Percentiles rank a stretch among this genome's conserved stretches.
These are phyloP conservation scores for Stomorhina lunata DNA, from an alignment of 2,888 invertebrate genomes.

Conservation along the genomic window DNA sequence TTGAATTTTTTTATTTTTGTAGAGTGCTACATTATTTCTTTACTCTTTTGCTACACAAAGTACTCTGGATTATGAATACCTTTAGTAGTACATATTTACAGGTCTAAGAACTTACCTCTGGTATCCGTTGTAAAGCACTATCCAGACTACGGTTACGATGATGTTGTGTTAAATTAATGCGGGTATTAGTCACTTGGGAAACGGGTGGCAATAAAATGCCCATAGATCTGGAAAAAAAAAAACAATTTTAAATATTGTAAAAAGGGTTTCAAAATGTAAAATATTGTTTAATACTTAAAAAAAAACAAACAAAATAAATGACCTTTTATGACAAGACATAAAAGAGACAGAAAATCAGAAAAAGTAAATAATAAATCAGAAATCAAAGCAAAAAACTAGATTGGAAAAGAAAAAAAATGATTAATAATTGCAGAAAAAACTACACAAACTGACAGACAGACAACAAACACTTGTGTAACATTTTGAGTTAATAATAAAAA, in stretches of 20 bases:
- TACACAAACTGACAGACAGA: background rate
- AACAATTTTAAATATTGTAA: background rate
- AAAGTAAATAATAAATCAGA: background rate
- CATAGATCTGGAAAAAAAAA: constrained; percentile 77
- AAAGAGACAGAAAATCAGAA: background rate
- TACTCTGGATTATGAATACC: too few species aligned
- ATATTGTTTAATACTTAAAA: background rate
- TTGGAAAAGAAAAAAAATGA: background rate
- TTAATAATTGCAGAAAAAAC: background rate
- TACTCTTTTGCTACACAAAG: too few species aligned
- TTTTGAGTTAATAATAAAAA: background rate
- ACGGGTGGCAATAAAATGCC: constrained; percentile 80
- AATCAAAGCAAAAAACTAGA: background rate
- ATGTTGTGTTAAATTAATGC: constrained; percentile 83
- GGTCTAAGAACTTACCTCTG: constrained; percentile 87
- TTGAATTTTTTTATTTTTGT: too few species aligned
- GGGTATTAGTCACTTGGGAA: constrained; percentile 80
- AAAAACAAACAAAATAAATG: constrained; percentile 12
- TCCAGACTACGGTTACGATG: constrained; percentile 94
- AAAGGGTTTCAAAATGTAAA: background rate
- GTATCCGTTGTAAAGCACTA: constrained; percentile 93
- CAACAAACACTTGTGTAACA: background rate
- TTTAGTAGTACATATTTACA: too few species aligned
- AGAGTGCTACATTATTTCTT: too few species aligned
- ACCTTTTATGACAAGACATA: constrained; percentile 5